Conservation (phyloP, 2,888 invertebrate genomes). For the Drosophila algonquin region DNA sequence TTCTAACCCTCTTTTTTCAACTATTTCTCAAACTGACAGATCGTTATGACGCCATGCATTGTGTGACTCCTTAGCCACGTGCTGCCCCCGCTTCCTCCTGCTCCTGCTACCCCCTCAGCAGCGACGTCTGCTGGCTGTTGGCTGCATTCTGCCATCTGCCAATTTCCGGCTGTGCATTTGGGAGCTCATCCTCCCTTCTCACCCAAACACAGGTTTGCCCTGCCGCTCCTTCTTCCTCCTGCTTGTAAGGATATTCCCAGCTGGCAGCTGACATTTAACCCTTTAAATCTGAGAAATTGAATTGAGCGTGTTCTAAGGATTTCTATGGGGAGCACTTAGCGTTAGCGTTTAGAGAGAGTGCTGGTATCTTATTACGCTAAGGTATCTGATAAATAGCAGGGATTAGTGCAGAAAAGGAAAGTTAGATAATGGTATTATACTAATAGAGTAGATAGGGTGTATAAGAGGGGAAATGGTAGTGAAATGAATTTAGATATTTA, state of each 20-base stretch:
- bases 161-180: constrained; percentile 59
- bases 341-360: not conserved
- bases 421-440: too few species aligned
- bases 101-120: not conserved
- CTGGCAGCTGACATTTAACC: constrained; percentile 43
- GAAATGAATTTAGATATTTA: not conserved
- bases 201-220: constrained; percentile 6
- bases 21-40: constrained; percentile 75
- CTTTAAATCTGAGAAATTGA: constrained; percentile 36
- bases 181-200: constrained; percentile 1
- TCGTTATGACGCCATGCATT: constrained; percentile 72
- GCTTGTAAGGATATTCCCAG: constrained; percentile 1
- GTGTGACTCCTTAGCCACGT: constrained; percentile 38
- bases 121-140: constrained; percentile 9
- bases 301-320: constrained; percentile 3
- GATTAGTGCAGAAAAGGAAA: not conserved
- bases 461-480: not conserved
- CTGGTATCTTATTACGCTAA: not conserved
- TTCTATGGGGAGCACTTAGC: constrained; percentile 11
- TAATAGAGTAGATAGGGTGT: too few species aligned
- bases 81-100: not conserved
- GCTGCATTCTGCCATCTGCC: constrained; percentile 58
- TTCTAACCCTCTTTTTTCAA: constrained; percentile 29
- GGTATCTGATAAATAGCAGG: not conserved
- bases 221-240: not conserved